Conservation (phyloP, 92 coral and sea anemone genomes). For the Galaxea fascicularis region DNA sequence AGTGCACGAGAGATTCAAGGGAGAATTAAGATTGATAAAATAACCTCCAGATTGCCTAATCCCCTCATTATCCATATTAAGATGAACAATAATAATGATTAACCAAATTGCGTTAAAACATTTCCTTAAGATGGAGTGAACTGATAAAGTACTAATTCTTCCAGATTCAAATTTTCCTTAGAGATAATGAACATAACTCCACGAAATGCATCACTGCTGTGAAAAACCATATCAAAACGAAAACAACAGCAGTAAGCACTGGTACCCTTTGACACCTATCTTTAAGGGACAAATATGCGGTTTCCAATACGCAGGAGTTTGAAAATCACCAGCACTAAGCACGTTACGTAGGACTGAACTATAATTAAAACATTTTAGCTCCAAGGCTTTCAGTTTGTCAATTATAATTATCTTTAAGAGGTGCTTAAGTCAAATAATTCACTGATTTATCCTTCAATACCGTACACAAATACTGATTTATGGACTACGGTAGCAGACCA, state of each 20-base stretch:
- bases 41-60: constrained; percentile 38
- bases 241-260: neutral
- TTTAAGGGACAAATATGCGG: neutral
- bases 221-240: constrained; percentile 3
- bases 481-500: neutral
- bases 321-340: neutral
- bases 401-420: neutral
- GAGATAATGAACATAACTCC: constrained; percentile 32
- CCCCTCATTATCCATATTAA: constrained; percentile 42
- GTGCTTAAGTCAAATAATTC: constrained; percentile 19
- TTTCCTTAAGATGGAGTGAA: constrained; percentile 22
- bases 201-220: constrained; percentile 5
- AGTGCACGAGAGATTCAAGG: constrained; percentile 12
- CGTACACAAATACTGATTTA: constrained; percentile 14
- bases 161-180: neutral
- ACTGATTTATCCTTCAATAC: neutral
- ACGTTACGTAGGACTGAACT: neutral
- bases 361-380: neutral
- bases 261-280: neutral
- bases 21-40: constrained; percentile 46
- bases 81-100: constrained; percentile 27
- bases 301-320: neutral
- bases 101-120: constrained; percentile 35
- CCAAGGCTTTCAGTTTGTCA: neutral
- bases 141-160: constrained; percentile 33